phyloP scores from a whole-genome alignment of 2,888 invertebrate genomes.

The Macrophya annulata region DNA sequence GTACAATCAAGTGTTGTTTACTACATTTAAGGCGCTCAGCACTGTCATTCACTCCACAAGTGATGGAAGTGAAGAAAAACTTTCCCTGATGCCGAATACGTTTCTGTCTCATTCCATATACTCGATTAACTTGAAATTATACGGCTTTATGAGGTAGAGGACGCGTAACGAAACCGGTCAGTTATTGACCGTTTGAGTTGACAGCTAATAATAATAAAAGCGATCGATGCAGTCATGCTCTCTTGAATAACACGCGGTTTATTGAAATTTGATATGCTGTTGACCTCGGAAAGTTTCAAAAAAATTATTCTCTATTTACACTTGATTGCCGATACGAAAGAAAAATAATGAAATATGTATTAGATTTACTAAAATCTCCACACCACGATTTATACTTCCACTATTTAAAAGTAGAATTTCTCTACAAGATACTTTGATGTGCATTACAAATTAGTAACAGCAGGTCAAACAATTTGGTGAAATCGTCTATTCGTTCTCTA shows the following conservation, averaged over 20 bases:
- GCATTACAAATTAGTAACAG: neutral
- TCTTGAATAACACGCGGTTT: constrained; percentile 23
- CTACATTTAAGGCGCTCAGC: neutral
- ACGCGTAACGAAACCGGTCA: constrained; percentile 26
- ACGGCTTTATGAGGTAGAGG: neutral
- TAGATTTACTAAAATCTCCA: neutral
- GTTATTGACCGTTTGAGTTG: neutral
- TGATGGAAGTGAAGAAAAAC: constrained; percentile 10
- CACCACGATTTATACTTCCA: neutral
- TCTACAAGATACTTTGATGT: neutral
- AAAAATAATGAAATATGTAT: neutral
- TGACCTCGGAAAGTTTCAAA: neutral
- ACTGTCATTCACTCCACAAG: neutral
- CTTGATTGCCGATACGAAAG: neutral
- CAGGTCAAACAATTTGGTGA: neutral
- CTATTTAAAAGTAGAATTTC: neutral
- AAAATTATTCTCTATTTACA: neutral
- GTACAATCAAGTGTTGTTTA: neutral
- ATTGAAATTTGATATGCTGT: constrained; percentile 22
- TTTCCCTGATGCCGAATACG: neutral
- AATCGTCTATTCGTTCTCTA: neutral
- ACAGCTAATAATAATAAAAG: neutral
- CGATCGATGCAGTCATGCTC: constrained; percentile 26
- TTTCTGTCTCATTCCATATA: constrained; percentile 11
- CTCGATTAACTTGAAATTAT: constrained; percentile 14